Evolutionary conservation across 2,888 invertebrate species (phyloP), one percentile per base, ranked within the genome.

Genomic region (Antheraea assamensis): DNA sequence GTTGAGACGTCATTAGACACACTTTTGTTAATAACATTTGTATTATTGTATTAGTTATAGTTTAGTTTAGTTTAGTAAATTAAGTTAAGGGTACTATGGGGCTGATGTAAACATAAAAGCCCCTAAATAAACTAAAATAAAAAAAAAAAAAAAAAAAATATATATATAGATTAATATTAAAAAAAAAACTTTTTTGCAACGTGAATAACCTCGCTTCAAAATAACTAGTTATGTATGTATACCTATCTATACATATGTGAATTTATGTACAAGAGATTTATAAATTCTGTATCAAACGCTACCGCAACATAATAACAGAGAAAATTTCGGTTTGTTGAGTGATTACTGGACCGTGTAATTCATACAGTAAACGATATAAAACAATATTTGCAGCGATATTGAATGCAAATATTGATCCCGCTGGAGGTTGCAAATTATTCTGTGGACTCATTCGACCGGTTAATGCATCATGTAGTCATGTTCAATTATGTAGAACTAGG

Each of bases 381-480:
- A 70, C 55, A 73, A 70, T 73, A 70, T 73, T 73, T 73, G 73
- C 55, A n/a, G 55, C 55, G 42, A 73, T 73, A 73, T 73, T 70
- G 24, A 70, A 73, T 52, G 70, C 55, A 73, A 73, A 73, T 72
- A 72, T 70, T 47, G 35, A 55, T 58, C 73, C 47, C 70, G 24
- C 31, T 70, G 73, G 73, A 70, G 42, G 55, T 35, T 66, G 19
- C 17, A 35, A 73, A 58, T 73, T 70, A 70, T 42, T 71, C 71
- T 42, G 71, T 71, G 55, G 31, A 70, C 15, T 55, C 73, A 73
- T n/a, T 70, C 73, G 21, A 55, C 31, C 55, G 70, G 31, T 5
- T 70, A 73, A 70, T 73, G 55, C 35, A 42, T 68, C 73, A 73
- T 31, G 15, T 30, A 64, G 13, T 17, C 15, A 17, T 27, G 19